Percentiles rank a stretch among this genome's conserved stretches.
These are phyloP conservation scores for Accipiter cooperii DNA, from an alignment of 2,113 vertebrate genomes.

Conservation along the genomic window DNA sequence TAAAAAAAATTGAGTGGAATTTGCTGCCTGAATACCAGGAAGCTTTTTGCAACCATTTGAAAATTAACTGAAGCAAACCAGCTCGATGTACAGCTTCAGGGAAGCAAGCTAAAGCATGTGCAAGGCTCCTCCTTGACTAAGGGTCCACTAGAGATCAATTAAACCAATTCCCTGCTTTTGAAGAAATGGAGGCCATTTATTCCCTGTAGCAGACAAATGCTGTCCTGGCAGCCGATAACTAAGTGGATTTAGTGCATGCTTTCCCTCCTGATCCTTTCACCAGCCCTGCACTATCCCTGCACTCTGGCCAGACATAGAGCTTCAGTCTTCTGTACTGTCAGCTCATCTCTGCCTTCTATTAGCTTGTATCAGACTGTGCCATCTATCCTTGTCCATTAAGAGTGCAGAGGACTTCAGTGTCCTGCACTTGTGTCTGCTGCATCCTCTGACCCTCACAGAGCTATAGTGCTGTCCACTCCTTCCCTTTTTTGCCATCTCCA, in stretches of 20 bases:
- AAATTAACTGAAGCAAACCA: conserved; percentile 12
- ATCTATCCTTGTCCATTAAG: neutral
- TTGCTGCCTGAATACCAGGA: neutral
- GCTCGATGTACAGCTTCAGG: neutral
- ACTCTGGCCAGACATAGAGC: neutral
- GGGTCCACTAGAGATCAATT: conserved; percentile 26
- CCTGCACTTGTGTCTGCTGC: neutral
- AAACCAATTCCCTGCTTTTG: conserved; percentile 22
- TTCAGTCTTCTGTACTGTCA: neutral
- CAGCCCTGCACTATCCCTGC: neutral
- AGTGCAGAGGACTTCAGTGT: neutral
- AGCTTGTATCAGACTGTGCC: neutral
- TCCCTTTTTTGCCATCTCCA: neutral
- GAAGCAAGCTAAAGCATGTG: neutral
- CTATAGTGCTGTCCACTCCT: neutral
- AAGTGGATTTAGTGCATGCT: conserved; percentile 10
- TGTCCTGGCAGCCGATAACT: neutral
- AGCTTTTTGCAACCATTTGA: neutral
- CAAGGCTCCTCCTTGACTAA: conserved; percentile 13
- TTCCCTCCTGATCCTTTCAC: neutral
- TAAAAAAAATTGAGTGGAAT: neutral
- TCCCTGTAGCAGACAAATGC: conserved; percentile 2
- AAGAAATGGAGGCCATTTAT: conserved; percentile 49
- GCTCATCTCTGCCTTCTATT: neutral
- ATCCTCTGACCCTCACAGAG: neutral